Base-by-base conservation (phyloP, 2,797 vertebrate genomes). In the Sylvilagus floridanus region DNA sequence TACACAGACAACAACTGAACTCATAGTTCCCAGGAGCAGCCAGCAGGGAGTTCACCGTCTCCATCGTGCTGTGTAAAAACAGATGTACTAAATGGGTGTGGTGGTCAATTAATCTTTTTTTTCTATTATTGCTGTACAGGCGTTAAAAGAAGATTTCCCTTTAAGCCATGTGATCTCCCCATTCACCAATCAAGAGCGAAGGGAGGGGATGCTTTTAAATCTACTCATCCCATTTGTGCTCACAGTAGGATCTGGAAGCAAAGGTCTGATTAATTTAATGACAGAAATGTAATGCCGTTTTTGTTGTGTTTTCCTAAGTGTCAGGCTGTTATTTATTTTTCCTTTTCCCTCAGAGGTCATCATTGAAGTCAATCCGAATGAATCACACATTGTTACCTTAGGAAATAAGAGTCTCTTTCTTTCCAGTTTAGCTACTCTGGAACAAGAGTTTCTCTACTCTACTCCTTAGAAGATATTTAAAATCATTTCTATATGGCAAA, bases 131-230 rank as follows among this genome's bases (percentile, higher is more conserved):
- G 97, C 97, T 98, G 98, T 96, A 91, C 96, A 99, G 99, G 99
- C 99, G 96, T 98, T 99, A 98, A 99, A 99, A 98, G 99, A 99
- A 85, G 99, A 99, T 98, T 99, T 99, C 57, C 99, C 99, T 30
- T 99, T 99, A 98, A 99, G 99, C 98, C 99, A 99, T 95, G 99
- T 99, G 98, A 99, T 99, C 98, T 99, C 99, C 92, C 99, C 99
- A 84, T 99, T 99, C 98, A 99, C 99, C 98, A 99, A 99, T 99
- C 99, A 99, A 98, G 99, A 99, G 98, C 98, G 99, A 97, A 98
- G 99, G 97, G 99, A 99, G 98, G 99, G 99, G 97, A 99, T 99
- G 99, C 99, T 99, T 98, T 99, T 99, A 97, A 99, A 99, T 97
- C 99, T 99, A 91, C 99, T 99, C 91, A 99, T 99, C 97, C 99